A percentile compares a stretch with the other conserved stretches of the same genome.
phyloP scores from a whole-genome alignment of 2,113 vertebrate species.

The Orthonyx spaldingii region DNA sequence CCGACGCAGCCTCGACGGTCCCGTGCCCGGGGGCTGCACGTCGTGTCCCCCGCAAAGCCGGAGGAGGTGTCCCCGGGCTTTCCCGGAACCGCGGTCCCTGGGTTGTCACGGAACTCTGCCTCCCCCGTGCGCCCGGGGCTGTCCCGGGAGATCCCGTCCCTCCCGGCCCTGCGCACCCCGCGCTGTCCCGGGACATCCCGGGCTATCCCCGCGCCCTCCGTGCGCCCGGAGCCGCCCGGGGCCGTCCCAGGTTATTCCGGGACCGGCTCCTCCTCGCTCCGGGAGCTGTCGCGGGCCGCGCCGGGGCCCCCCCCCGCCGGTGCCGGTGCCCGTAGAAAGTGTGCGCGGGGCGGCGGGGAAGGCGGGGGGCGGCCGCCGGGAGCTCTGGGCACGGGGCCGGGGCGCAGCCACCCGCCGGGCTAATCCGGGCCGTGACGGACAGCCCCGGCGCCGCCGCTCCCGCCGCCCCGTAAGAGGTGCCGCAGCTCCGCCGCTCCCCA shows the following conservation, averaged over 20 bases:
- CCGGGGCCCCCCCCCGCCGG: neutral
- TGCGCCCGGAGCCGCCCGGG: neutral
- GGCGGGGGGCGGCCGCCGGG: neutral
- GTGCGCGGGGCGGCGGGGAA: neutral
- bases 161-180: neutral
- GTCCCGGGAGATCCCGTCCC: neutral
- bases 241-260: neutral
- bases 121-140: neutral
- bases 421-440: slow-evolving; percentile 51
- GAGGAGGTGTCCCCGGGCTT: neutral
- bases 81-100: neutral
- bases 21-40: neutral
- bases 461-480: slow-evolving; percentile 87
- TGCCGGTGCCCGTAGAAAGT: neutral
- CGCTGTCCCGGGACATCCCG: neutral
- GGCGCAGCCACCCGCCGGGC: slow-evolving; percentile 40
- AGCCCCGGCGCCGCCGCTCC: slow-evolving; percentile 77
- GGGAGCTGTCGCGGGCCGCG: neutral
- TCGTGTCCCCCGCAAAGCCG: neutral
- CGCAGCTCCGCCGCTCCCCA: slow-evolving; percentile 84
- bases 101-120: neutral
- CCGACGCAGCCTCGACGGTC: neutral
- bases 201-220: neutral
- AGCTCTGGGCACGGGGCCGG: neutral
- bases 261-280: neutral